Evolutionary conservation across 2,113 vertebrate species (phyloP).

Genomic region (Raphicerus campestris): DNA sequence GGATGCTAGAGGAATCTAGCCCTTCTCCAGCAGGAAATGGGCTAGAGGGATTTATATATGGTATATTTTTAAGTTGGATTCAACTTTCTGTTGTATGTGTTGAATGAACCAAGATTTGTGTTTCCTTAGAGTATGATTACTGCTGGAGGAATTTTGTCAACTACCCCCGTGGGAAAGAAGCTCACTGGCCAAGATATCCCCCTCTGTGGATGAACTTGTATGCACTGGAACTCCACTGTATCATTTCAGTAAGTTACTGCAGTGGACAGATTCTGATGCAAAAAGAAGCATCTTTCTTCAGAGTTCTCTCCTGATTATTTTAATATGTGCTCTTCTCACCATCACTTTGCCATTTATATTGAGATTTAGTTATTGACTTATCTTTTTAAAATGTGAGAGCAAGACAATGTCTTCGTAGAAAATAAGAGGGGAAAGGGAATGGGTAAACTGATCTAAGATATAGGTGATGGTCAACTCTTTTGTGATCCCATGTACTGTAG

Average conservation of each 20-base stretch:
- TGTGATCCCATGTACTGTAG: neutral
- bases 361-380: neutral
- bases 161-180: slow-evolving; percentile 18
- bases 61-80: neutral
- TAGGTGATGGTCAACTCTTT: neutral
- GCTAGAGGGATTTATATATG: neutral
- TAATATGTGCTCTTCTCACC: neutral
- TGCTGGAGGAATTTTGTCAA: slow-evolving; percentile 76
- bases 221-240: slow-evolving; percentile 49
- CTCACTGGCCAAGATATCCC: neutral
- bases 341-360: neutral
- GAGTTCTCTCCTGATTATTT: neutral
- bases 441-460: neutral
- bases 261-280: neutral
- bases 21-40: neutral
- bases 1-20: neutral
- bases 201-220: neutral
- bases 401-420: neutral
- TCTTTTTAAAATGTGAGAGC: neutral
- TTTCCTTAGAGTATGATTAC: slow-evolving; percentile 71
- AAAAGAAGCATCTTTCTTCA: neutral
- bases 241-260: slow-evolving; percentile 72
- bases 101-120: neutral
- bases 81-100: neutral
- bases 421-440: neutral